Evolutionary conservation across 2,888 invertebrate genomes (phyloP), one percentile per base, ranked within the genome.

Genomic region (Yponomeuta malinellus): DNA sequence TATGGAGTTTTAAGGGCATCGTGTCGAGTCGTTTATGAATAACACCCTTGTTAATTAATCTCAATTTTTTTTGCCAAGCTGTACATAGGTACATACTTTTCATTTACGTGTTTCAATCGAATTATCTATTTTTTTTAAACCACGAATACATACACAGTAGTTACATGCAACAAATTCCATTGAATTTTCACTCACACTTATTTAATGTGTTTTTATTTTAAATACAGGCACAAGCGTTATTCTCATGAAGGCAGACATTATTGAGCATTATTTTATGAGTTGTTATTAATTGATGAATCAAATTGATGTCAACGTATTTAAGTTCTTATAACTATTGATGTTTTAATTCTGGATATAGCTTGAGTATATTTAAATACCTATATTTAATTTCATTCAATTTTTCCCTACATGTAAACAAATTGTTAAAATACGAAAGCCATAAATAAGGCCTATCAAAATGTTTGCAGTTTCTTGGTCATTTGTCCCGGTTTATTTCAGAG

Each of bases 191-290:
- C 63, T 15, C 70, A 70, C 70, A 59, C 10, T n/a, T 43, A 63
- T 63, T 43, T 8, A 43, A 43, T 43, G 10, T 48, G 63, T 59
- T 63, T 81, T 72, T 73, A 67, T 65, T 29, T 72, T 43, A 33
- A 71, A 83, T 78, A 80, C 84, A 89, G 88, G 88, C 89, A 89
- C 90, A 90, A 89, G 90, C 90, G 83, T 87, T 84, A 78, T 84
- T 3, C 59, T 68, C 81, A 84, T 81, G n/a, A 87, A 87, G 86
- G 84, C 82, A 72, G 37, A 72, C 74, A 65, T 73, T 78, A 48
- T 86, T 85, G 85, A 88, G 85, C 87, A 83, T 78, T 59, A 63
- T 2, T 6, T n/a, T 67, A 37, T 67, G 37, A 43, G 68, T 68
- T 2, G 4, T 67, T 12, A 8, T 52, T 52, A 52, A 12, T 52